A percentile compares a stretch with the other conserved stretches of the same genome.
Conservation (phyloP, 2,888 invertebrate genomes). For the Stenoptilia bipunctidactyla region DNA sequence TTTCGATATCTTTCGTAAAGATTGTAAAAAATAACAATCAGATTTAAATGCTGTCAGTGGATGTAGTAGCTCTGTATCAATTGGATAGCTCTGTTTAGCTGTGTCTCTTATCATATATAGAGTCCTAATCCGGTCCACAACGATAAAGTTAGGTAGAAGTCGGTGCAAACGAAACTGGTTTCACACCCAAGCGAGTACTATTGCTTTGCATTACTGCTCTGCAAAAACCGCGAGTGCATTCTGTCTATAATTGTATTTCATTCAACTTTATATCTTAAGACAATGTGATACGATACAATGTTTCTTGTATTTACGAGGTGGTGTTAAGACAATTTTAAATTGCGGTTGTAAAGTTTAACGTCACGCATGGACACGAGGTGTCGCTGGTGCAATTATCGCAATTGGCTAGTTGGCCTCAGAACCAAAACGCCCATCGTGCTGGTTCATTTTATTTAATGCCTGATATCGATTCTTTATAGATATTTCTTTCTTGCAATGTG, state of each 20-base stretch:
- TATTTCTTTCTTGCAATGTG: too few relatives aligned
- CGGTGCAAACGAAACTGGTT: slow-evolving; percentile 63
- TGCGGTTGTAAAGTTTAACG: slow-evolving; percentile 28
- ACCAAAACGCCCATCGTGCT: slow-evolving; percentile 52
- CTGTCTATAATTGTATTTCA: background rate
- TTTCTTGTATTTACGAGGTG: slow-evolving; percentile 27
- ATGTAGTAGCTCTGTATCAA: background rate
- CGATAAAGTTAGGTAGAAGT: slow-evolving; percentile 65
- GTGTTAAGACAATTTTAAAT: slow-evolving; percentile 4
- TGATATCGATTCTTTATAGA: background rate
- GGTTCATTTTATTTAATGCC: slow-evolving; percentile 1
- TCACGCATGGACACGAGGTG: slow-evolving; percentile 62
- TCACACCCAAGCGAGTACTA: slow-evolving; percentile 45
- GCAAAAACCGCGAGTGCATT: background rate
- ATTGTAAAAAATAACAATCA: too few relatives aligned
- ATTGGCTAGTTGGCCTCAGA: slow-evolving; percentile 62
- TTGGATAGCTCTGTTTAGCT: background rate
- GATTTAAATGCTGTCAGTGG: background rate
- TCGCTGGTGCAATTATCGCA: slow-evolving; percentile 64
- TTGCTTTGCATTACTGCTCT: slow-evolving; percentile 1
- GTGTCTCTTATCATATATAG: background rate
- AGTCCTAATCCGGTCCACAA: slow-evolving; percentile 56
- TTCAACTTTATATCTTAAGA: slow-evolving; percentile 28
- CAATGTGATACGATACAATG: slow-evolving; percentile 26
- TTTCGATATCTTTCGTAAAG: too few relatives aligned